phyloP scores from a whole-genome alignment of 2,888 invertebrate genomes.

The Salpingus planirostris region DNA sequence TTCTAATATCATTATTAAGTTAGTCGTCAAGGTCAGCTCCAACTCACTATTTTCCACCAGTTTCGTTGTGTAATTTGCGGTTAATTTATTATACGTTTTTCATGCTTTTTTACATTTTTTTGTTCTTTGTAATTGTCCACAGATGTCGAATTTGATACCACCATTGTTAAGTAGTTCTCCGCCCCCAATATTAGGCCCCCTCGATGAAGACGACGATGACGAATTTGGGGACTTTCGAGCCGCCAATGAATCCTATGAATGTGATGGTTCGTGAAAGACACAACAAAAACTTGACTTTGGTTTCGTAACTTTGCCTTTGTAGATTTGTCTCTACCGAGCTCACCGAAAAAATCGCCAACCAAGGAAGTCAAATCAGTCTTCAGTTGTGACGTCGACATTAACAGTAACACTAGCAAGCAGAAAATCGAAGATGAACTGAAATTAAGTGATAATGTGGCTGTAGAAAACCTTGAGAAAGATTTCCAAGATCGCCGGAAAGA shows the following conservation, averaged over 20 bases:
- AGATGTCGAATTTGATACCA: constrained; percentile 46
- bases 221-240: constrained; percentile 56
- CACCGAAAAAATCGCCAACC: constrained; percentile 17
- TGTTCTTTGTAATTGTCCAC: no score
- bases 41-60: background rate
- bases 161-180: constrained; percentile 49
- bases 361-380: constrained; percentile 10
- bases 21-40: no score
- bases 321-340: constrained; percentile 18
- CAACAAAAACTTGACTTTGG: no score
- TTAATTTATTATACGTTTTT: no score
- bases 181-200: constrained; percentile 45
- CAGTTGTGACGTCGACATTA: constrained; percentile 12
- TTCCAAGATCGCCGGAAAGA: constrained; percentile 31
- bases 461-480: constrained; percentile 23
- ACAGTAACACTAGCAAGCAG: constrained; percentile 12
- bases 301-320: constrained; percentile 1
- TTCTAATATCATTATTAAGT: no score
- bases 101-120: constrained; percentile 4
- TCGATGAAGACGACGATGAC: constrained; percentile 45
- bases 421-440: constrained; percentile 4
- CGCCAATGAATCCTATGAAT: constrained; percentile 34
- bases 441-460: no score
- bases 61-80: no score
- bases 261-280: constrained; percentile 32